Conservation (phyloP, 2,888 invertebrate genomes). For the Ditula angustiorana region DNA sequence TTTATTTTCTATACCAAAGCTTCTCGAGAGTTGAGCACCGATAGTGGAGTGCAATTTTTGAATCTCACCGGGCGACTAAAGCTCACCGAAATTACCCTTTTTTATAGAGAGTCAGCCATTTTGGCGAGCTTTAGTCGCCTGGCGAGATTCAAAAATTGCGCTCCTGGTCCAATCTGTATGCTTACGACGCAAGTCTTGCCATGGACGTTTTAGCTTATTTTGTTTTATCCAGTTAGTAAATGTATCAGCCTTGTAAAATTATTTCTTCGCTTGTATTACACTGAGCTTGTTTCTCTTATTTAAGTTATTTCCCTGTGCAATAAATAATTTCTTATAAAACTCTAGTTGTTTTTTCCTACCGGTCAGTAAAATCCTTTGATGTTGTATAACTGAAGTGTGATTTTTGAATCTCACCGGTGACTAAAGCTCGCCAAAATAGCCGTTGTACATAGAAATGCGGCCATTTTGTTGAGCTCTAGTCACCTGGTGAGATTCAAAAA, state of each 20-base stretch:
- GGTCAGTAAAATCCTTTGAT: not conserved
- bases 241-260: slow-evolving; percentile 39
- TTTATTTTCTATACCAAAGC: slow-evolving; percentile 49
- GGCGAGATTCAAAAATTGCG: not conserved
- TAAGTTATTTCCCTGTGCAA: slow-evolving; percentile 77
- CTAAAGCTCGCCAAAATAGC: too few species aligned
- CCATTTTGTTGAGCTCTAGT: too few species aligned
- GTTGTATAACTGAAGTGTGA: too few species aligned
- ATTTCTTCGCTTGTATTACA: slow-evolving; percentile 49
- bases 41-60: too few species aligned
- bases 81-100: too few species aligned
- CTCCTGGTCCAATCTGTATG: not conserved
- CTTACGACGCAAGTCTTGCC: slow-evolving; percentile 24
- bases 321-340: slow-evolving; percentile 70
- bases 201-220: slow-evolving; percentile 1
- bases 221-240: not conserved
- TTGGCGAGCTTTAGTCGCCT: too few species aligned
- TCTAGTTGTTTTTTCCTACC: slow-evolving; percentile 47
- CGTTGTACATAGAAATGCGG: too few species aligned
- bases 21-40: slow-evolving; percentile 1
- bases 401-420: too few species aligned
- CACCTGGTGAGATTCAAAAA: too few species aligned
- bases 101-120: too few species aligned
- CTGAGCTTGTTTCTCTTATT: slow-evolving; percentile 61
- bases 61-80: too few species aligned